phyloP scores from a whole-genome alignment of 2,113 vertebrate genomes.

The Odontesthes bonariensis region DNA sequence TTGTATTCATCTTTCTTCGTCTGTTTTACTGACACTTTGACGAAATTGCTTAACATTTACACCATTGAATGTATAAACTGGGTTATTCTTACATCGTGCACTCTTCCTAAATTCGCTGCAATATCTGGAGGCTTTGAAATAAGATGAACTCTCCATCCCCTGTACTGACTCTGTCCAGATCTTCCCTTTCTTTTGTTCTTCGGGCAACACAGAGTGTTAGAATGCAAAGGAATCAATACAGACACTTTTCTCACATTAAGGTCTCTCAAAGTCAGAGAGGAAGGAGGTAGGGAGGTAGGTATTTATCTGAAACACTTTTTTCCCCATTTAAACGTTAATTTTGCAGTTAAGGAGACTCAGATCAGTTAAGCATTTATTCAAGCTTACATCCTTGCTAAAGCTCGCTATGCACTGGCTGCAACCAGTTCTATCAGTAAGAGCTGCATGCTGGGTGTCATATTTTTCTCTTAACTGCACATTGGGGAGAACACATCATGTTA shows the following conservation, averaged over 20 bases:
- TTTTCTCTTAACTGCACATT: constrained; percentile 16
- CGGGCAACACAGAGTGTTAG: constrained; percentile 42
- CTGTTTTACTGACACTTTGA: background rate
- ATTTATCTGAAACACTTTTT: constrained; percentile 1
- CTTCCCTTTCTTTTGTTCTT: constrained; percentile 52
- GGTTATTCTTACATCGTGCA: background rate
- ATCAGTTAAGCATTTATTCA: background rate
- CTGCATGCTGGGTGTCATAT: background rate
- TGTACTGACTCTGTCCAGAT: background rate
- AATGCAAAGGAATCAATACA: constrained; percentile 55
- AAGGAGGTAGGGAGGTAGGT: background rate
- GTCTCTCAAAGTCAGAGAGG: constrained; percentile 45
- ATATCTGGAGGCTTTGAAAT: constrained; percentile 27
- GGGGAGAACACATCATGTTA: background rate
- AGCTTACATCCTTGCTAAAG: no score
- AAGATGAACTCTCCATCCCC: constrained; percentile 8
- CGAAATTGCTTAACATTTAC: background rate
- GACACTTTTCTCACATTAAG: constrained; percentile 65
- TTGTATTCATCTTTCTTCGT: background rate
- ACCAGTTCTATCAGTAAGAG: background rate
- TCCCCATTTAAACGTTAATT: constrained; percentile 5
- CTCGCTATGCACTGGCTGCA: background rate
- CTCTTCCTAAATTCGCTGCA: constrained; percentile 8
- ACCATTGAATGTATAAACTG: background rate
- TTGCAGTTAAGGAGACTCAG: background rate